These are phyloP conservation scores for Cavia aperea DNA, from an alignment of 2,113 vertebrate species.

Conservation along the genomic window DNA sequence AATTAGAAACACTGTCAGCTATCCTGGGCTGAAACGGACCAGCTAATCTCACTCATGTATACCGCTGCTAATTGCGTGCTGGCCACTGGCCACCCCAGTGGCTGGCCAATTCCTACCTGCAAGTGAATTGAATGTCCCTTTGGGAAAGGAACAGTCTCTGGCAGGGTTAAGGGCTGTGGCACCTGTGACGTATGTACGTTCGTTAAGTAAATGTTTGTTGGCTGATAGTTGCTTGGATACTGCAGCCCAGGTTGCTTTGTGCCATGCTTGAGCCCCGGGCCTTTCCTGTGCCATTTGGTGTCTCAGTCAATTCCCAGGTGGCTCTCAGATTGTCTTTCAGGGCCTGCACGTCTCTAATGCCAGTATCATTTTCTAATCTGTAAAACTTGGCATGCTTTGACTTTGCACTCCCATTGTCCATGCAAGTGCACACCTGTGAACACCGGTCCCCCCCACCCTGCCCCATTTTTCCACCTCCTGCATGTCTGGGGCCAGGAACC, in stretches of 20 bases:
- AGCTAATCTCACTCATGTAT: neutral
- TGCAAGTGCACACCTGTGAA: no score
- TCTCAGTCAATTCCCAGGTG: neutral
- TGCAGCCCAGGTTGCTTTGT: neutral
- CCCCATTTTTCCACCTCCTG: neutral
- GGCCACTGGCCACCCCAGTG: neutral
- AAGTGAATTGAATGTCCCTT: neutral
- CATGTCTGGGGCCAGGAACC: neutral
- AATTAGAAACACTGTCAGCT: conserved; percentile 26
- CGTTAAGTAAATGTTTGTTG: conserved; percentile 14
- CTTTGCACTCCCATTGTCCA: neutral
- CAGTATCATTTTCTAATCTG: neutral
- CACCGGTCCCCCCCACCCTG: accelerated
- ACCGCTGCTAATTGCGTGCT: neutral
- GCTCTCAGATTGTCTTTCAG: neutral
- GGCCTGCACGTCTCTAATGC: neutral
- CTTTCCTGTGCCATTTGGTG: neutral
- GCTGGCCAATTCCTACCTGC: neutral
- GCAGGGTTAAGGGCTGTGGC: neutral
- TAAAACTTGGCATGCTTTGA: neutral
- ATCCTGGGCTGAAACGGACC: neutral
- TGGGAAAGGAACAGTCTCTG: neutral
- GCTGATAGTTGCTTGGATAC: neutral
- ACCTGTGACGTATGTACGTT: neutral
- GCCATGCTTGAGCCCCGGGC: neutral